phyloP scores from a whole-genome alignment of 2,113 vertebrate species.

The Centropristis striata region DNA sequence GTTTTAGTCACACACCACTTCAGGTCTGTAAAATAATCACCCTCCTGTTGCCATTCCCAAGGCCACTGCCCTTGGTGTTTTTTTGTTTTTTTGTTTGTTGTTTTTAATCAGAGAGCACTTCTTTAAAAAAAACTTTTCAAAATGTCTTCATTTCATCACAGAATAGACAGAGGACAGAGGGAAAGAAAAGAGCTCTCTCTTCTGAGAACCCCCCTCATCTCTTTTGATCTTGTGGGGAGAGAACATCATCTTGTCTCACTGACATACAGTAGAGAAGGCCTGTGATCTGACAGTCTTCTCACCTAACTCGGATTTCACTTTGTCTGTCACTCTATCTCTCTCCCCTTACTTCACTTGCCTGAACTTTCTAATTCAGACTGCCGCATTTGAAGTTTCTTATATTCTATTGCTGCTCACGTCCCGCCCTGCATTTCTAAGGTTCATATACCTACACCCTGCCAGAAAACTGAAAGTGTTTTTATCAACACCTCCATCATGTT shows the following conservation, averaged over 20 bases:
- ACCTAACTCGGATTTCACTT: slow-evolving; percentile 55
- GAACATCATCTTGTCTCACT: slow-evolving; percentile 45
- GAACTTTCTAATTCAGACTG: slow-evolving; percentile 30
- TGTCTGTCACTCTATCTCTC: slow-evolving; percentile 42
- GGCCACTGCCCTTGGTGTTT: slow-evolving; percentile 7
- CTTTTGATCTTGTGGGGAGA: slow-evolving; percentile 60
- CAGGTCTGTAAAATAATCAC: slow-evolving; percentile 10
- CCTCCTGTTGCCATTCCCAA: slow-evolving; percentile 18
- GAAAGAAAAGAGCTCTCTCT: slow-evolving; percentile 13
- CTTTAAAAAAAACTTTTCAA: slow-evolving; percentile 2
- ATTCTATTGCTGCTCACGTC: slow-evolving; percentile 3
- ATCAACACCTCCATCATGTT: slow-evolving; percentile 28
- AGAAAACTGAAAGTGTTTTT: slow-evolving; percentile 18
- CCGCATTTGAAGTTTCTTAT: slow-evolving; percentile 18
- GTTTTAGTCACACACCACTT: slow-evolving; percentile 42
- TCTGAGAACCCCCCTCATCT: slow-evolving; percentile 21
- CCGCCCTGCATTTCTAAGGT: background rate
- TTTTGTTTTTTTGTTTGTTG: slow-evolving; percentile 33
- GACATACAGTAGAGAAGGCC: slow-evolving; percentile 41
- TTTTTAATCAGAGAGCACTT: no score
- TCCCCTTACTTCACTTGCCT: slow-evolving; percentile 15
- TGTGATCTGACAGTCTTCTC: slow-evolving; percentile 59
- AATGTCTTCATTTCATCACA: slow-evolving; percentile 56
- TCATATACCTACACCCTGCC: background rate
- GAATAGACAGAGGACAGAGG: slow-evolving; percentile 40